phyloP scores from a whole-genome alignment of 2,888 invertebrate genomes.

The Sarcophaga subvicina region DNA sequence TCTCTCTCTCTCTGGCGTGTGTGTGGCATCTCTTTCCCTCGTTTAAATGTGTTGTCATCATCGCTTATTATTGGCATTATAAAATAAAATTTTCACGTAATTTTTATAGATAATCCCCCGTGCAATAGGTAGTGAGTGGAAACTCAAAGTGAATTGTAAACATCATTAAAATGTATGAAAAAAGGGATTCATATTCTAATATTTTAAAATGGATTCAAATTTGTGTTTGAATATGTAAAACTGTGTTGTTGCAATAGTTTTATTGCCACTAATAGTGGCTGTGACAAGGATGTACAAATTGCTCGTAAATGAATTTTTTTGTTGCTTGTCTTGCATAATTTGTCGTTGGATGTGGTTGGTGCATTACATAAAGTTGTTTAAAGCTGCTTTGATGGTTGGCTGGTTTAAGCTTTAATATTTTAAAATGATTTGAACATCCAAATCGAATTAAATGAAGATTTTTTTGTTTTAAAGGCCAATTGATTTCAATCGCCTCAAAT shows the following conservation, averaged over 20 bases:
- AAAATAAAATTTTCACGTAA: conserved; percentile 62
- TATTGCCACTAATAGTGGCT: neutral
- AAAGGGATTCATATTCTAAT: conserved; percentile 38
- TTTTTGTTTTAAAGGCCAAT: too few species aligned
- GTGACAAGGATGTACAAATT: neutral
- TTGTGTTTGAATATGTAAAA: conserved; percentile 30
- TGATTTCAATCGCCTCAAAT: too few species aligned
- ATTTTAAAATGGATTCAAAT: conserved; percentile 58
- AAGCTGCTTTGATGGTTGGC: too few species aligned
- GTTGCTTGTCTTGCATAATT: neutral
- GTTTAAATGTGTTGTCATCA: neutral
- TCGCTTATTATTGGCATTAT: conserved; percentile 57
- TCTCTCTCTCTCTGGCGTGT: too few species aligned
- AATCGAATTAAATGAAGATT: too few species aligned
- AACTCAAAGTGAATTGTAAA: conserved; percentile 60
- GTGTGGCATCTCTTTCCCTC: neutral
- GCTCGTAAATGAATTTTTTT: neutral
- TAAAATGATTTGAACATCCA: too few species aligned
- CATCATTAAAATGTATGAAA: conserved; percentile 59
- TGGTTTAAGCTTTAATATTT: too few species aligned
- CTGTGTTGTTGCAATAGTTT: conserved; percentile 1
- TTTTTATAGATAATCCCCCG: conserved; percentile 60
- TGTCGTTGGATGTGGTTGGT: too few species aligned
- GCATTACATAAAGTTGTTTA: too few species aligned
- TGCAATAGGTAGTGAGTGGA: conserved; percentile 24